Base-by-base conservation (phyloP, 2,113 vertebrate species). In the Mandrillus leucophaeus region DNA sequence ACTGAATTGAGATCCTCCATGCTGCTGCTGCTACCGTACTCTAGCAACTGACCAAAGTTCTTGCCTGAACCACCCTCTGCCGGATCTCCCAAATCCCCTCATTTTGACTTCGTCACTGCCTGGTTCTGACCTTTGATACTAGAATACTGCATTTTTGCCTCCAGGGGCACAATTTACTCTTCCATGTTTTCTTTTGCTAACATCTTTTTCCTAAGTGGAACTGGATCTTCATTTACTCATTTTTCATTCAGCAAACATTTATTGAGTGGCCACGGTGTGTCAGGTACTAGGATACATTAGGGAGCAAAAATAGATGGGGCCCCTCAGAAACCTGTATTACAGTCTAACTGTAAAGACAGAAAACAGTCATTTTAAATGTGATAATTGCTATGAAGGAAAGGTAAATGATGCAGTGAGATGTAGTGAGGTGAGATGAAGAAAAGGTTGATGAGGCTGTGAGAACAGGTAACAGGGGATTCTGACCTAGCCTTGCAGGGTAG, bases 111-210 rank as follows among this genome's bases (percentile, higher is more conserved):
- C 55, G 16, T 82, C 66, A 88, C 43, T 94, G 57, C 20, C 68
- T 89, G 12, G n/a, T 45, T 89, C 57, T 90, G 83, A 91, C 68
- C 75, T 85, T 88, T 83, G 64, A 73, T 88, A 35, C 48, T 92
- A 84, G 64, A 90, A 84, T 64, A 17, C 40, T 55, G 48, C 68
- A 32, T 64, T 80, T 59, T 59, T 78, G 32, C n/a, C 22, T 93
- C 32, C 52, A 64, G 48, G 32, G 14, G 25, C 50, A 84, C 70
- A 23, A 2, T 64, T 83, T 88, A 23, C 40, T 83, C 40, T 38
- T 22, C 50, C 61, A 73, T 88, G 83, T 83, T 92, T 95, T 73
- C 52, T 82, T 92, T 90, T 78, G 61, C 76, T 80, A 88, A 40
- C 30, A 70, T 82, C 40, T 38, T 83, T 70, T 79, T 93, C n/a